These are phyloP conservation scores for Sebastolobus altivelis DNA, from an alignment of 2,797 vertebrate species.

Conservation along the genomic window DNA sequence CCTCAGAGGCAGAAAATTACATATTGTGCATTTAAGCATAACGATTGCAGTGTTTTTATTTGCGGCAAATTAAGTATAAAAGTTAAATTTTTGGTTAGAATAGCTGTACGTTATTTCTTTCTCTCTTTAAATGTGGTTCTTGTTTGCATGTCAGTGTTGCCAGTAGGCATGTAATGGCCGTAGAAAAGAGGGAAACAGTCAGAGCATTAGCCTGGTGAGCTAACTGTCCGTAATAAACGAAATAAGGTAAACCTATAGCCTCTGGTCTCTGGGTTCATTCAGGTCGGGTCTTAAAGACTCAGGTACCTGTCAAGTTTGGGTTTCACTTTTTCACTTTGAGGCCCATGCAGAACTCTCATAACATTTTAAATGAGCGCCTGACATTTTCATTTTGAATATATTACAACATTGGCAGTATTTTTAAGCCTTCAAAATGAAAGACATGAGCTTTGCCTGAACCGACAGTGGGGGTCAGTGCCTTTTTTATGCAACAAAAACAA, in stretches of 20 bases:
- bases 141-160: neutral
- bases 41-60: neutral
- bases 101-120: neutral
- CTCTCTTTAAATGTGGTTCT: neutral
- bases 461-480: neutral
- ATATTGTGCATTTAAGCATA: neutral
- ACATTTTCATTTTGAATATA: constrained; percentile 17
- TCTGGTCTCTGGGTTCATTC: neutral
- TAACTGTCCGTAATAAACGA: neutral
- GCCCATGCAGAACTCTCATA: neutral
- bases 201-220: neutral
- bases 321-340: neutral
- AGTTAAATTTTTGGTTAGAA: neutral
- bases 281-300: neutral
- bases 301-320: neutral
- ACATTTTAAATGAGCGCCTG: neutral
- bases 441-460: neutral
- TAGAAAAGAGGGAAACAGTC: neutral
- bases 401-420: neutral
- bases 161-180: neutral
- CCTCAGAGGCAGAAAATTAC: neutral
- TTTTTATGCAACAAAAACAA: neutral
- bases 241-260: neutral
- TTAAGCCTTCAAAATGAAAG: neutral
- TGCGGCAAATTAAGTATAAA: neutral